These are phyloP conservation scores for Acrossocheilus wenchowensis DNA, from an alignment of 2,797 vertebrate genomes.

Conservation along the genomic window DNA sequence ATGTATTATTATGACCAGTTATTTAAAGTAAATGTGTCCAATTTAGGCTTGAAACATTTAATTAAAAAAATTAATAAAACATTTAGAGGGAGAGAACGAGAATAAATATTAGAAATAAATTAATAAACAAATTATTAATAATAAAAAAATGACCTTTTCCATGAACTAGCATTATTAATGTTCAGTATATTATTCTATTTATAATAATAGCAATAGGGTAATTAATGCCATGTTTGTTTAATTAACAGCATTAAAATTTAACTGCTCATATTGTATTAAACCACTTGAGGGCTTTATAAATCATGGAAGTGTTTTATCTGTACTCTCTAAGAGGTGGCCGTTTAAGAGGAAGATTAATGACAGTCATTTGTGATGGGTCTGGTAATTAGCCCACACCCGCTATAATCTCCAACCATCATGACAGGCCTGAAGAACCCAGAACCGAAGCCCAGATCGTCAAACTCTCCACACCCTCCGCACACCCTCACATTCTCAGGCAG, in stretches of 20 bases:
- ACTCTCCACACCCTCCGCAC: constrained; percentile 12
- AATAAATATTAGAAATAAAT: too few relatives aligned
- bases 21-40: not conserved
- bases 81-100: too few relatives aligned
- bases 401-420: constrained; percentile 35
- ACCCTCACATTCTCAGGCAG: constrained; percentile 2
- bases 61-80: too few relatives aligned
- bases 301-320: constrained; percentile 8
- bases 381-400: constrained; percentile 37
- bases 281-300: constrained; percentile 4
- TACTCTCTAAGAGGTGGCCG: not conserved
- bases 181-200: too few relatives aligned
- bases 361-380: constrained; percentile 32
- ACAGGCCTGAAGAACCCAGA: constrained; percentile 13
- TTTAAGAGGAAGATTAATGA: constrained; percentile 41
- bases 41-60: too few relatives aligned
- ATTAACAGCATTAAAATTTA: not conserved
- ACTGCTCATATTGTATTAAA: not conserved
- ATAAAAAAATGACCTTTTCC: too few relatives aligned
- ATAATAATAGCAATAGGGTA: not conserved
- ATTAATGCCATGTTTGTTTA: constrained; percentile 19
- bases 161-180: too few relatives aligned
- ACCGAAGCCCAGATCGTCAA: constrained; percentile 2
- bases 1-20: not conserved
- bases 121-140: too few relatives aligned